Conservation (phyloP, 2,113 vertebrate species). For the Uropsilus gracilis region DNA sequence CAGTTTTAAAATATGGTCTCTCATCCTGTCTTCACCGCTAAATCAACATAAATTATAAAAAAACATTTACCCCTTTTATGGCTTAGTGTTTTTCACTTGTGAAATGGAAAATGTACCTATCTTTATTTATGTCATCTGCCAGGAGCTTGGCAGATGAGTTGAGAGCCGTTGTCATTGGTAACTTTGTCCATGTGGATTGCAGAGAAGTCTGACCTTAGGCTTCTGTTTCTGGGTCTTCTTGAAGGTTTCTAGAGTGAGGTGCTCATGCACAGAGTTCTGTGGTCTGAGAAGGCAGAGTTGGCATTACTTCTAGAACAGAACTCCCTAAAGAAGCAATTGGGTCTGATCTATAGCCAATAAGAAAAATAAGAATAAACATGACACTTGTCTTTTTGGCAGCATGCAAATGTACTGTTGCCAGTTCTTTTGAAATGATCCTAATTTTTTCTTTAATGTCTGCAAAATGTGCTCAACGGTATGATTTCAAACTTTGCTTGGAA, state of each 20-base stretch:
- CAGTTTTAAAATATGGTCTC: not conserved
- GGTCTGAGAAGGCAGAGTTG: not conserved
- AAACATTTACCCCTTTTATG: not conserved
- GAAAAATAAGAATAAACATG: not conserved
- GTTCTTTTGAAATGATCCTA: not conserved
- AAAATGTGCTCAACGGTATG: not conserved
- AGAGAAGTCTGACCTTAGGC: not conserved
- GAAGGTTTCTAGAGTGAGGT: not conserved
- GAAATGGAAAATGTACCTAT: not conserved
- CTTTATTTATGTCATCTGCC: not conserved
- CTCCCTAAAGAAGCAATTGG: not conserved
- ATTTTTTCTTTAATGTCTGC: not conserved
- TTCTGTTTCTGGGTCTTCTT: not conserved
- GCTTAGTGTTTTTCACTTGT: not conserved
- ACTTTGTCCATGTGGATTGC: not conserved
- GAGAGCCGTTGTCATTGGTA: not conserved
- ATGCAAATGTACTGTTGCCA: not conserved
- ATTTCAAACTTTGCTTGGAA: slow-evolving; percentile 52
- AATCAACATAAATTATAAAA: not conserved
- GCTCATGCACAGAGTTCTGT: not conserved
- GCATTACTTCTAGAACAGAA: not conserved
- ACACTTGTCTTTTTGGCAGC: not conserved
- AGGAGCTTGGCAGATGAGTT: not conserved
- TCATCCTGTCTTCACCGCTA: not conserved
- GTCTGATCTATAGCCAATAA: not conserved